Percentiles rank a stretch among this genome's conserved stretches.
phyloP scores from a whole-genome alignment of 2,888 invertebrate genomes.

The Poecilobothrus nobilitatus region DNA sequence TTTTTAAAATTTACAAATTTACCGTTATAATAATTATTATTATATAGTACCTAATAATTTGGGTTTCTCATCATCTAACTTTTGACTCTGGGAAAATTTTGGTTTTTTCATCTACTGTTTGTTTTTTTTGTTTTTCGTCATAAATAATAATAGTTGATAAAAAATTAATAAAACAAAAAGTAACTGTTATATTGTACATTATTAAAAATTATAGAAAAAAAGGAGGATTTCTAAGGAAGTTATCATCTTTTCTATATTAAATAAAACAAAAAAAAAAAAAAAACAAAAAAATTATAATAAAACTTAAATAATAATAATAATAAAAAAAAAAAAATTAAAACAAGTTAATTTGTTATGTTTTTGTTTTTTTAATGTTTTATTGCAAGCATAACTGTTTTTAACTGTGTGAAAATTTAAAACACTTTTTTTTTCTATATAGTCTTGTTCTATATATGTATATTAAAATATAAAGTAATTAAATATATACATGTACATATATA shows the following conservation, averaged over 20 bases:
- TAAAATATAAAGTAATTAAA: background rate
- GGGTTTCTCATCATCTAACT: background rate
- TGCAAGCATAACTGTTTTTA: background rate
- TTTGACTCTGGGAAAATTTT: background rate
- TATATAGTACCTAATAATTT: background rate
- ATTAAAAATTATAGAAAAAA: background rate
- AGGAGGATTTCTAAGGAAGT: background rate
- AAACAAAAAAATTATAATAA: no score
- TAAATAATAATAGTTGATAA: background rate
- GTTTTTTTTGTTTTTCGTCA: background rate
- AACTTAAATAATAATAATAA: no score
- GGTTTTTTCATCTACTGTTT: background rate
- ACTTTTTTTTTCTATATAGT: background rate
- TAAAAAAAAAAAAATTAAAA: background rate
- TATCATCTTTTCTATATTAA: background rate
- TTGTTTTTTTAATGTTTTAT: no score
- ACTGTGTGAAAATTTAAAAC: background rate
- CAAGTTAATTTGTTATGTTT: background rate
- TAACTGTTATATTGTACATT: no score
- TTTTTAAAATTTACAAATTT: background rate
- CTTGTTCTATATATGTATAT: background rate
- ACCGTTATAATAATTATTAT: slow-evolving; percentile 1
- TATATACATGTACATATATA: background rate
- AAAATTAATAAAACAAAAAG: background rate
- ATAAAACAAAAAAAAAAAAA: background rate